Base-by-base conservation (phyloP, 1,140 invertebrate species). In the Pseudoatta argentina region DNA sequence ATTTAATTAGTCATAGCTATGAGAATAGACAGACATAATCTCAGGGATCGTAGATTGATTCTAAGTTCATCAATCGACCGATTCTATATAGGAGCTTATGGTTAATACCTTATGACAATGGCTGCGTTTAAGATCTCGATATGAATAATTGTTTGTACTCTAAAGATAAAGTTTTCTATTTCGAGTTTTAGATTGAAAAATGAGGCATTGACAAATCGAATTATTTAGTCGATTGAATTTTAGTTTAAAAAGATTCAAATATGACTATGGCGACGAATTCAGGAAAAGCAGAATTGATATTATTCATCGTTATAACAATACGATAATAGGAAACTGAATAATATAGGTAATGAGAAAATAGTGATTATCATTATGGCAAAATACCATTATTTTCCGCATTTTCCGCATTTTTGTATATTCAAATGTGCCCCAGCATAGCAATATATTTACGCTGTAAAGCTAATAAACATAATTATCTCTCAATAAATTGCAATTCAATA, bases 41-140 rank as follows among this genome's bases (percentile, higher is more conserved):
- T 53, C 53, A 67, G 8, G 39, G 16, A 82, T 86, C 83, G 55
- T 59, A 55, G 64, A 89, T 86, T 89, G 88, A 89, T 86, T 86
- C 77, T 14, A 30, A 63, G 71, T 77, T 76, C 39, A 55, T 86
- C 87, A 86, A 83, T 86, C 77, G 63, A 66, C 44, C 71, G 57
- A 76, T 24, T 53, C 83, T 53, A 76, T 72, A 67, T 59, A 21
- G 55, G 44, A 59, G 57, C 72, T 88, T 82, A 82, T 30, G 57
- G 64, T 89, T 89, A 89, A 86, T 89, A 89, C 39, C 39, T 44
- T 44, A 88, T 64, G 39, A 27, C 48, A 61, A 67, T 48, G 55
- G 67, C 12, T 57, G 14, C 3, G 48, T 78, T 75, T 71, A 55
- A 59, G 27, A 63, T 72, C 57, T 77, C 18, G 21, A 63, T 69